Conservation (phyloP, 2,113 vertebrate species). For the Seriola aureovittata region DNA sequence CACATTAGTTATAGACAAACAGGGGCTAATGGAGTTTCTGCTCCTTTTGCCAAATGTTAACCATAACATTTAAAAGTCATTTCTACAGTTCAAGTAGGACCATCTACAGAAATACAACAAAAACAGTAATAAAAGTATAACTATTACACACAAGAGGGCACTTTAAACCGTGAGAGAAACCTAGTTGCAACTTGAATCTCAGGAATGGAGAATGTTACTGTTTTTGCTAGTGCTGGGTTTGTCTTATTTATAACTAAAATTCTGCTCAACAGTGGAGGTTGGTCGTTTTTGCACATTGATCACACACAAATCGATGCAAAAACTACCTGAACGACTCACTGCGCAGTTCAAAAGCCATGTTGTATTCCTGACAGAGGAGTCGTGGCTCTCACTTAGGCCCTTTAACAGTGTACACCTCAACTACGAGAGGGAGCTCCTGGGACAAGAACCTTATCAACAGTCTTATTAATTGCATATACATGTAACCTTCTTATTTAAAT, state of each 20-base stretch:
- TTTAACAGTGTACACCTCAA: slow-evolving; percentile 10
- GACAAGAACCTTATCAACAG: slow-evolving; percentile 51
- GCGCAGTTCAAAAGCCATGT: slow-evolving; percentile 23
- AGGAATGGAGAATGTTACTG: slow-evolving; percentile 11
- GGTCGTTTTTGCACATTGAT: neutral
- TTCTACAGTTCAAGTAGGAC: slow-evolving; percentile 76
- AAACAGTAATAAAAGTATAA: slow-evolving; percentile 32
- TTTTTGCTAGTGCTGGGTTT: slow-evolving; percentile 46
- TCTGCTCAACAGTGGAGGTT: neutral
- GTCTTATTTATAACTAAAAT: neutral
- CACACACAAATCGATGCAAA: neutral
- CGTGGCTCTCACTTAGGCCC: slow-evolving; percentile 14
- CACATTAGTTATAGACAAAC: slow-evolving; percentile 59
- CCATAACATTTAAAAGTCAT: slow-evolving; percentile 49
- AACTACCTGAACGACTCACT: neutral
- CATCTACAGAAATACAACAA: slow-evolving; percentile 62
- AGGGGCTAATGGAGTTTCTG: slow-evolving; percentile 24
- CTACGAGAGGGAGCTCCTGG: slow-evolving; percentile 1
- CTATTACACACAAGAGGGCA: slow-evolving; percentile 46
- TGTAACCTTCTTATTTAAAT: slow-evolving; percentile 47
- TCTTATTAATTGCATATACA: slow-evolving; percentile 68
- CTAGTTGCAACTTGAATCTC: neutral
- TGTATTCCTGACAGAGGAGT: slow-evolving; percentile 45
- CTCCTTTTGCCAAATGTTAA: slow-evolving; percentile 54
- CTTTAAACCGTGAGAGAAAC: slow-evolving; percentile 15